Base-by-base conservation (phyloP, 2,113 vertebrate species). In the Austrofundulus limnaeus region DNA sequence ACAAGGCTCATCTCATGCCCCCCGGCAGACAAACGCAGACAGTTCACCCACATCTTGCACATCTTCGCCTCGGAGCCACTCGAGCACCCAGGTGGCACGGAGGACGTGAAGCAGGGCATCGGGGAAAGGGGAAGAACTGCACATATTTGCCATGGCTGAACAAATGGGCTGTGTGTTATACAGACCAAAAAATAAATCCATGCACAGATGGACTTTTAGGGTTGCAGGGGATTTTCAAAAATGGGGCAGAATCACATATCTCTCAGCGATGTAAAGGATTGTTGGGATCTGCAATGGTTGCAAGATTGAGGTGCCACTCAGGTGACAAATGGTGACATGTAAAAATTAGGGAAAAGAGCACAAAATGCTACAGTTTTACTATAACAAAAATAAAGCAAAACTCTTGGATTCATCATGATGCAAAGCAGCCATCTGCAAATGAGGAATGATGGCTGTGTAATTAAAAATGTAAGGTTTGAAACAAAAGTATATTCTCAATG, bases 71-170 rank as follows among this genome's bases (percentile, higher is more conserved):
- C 45, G 61, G 68, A 88, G 87, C 90, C 84, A 86, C 70, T 34
- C 1, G 61, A 61, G 90, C 80, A 89, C 88, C 85, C 92, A 92
- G 92, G 91, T 92, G 91, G 87, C 75, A 45, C 5, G 7, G 57
- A 72, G 61, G 76, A 77, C 75, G 75, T 58, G 5, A 72, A 55
- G 56, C 59, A 57, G 79, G 65, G 81, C 84, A 82, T 83, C 78
- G 14, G 66, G 64, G 76, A 69, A 80, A 58, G 41, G 69, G 37
- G 54, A 54, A 59, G 41, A 51, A 61, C 68, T 21, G 57, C 9
- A 67, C 37, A 8, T 11, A 68, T 88, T 80, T 82, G 69, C 77
- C 80, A 81, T 58, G 90, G 87, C 73, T 92, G 80, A 90, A 70
- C 62, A 76, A 81, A 20, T n/a, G n/a, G n/a, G n/a, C 83, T 83